Base-by-base conservation (phyloP, 2,113 vertebrate species). In the Hipposideros armiger region DNA sequence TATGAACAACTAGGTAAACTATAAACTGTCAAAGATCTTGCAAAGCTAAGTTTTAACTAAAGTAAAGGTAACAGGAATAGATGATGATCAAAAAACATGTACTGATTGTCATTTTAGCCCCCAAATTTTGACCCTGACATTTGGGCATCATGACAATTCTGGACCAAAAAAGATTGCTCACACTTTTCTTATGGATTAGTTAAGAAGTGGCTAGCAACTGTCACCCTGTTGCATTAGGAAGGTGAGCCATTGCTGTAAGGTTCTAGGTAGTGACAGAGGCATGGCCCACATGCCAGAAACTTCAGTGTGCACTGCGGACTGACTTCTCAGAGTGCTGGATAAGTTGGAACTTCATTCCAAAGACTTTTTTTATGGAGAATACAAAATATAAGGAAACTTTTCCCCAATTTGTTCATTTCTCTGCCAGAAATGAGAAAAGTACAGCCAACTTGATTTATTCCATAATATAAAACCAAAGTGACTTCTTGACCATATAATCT, bases 21-120 rank as follows among this genome's bases (percentile, higher is more conserved):
- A 42, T 67, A 47, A 95, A 47, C 20, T 56, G 3, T 69, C 40
- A 73, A 83, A 69, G 62, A 94, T 54, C 26, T 67, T 83, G n/a
- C 66, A 56, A 58, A 86, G 32, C 58, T 93, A 72, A 93, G 24
- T 17, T 76, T 93, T 90, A 54, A 73, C 42, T 73, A 16, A n/a
- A 95, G 10, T 72, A 22, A 95, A 93, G 20, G 10, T 30, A 84
- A 9, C 7, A 0, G 20, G 24, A 66, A 66, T 40, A 82, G 52
- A 82, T 60, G 14, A 52, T 50, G 19, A 84, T 45, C 4, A 64
- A 82, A n/a, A 83, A 74, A 69, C 6, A 82, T 24, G 42, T 1
- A 30, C n/a, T 15, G 24, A 87, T 72, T 56, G 28, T 7, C 19
- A 69, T 81, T 76, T 81, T 32, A 77, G 15, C 15, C 15, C 7